Base-by-base conservation (phyloP, 2,888 invertebrate genomes). In the Lydus trimaculatus region DNA sequence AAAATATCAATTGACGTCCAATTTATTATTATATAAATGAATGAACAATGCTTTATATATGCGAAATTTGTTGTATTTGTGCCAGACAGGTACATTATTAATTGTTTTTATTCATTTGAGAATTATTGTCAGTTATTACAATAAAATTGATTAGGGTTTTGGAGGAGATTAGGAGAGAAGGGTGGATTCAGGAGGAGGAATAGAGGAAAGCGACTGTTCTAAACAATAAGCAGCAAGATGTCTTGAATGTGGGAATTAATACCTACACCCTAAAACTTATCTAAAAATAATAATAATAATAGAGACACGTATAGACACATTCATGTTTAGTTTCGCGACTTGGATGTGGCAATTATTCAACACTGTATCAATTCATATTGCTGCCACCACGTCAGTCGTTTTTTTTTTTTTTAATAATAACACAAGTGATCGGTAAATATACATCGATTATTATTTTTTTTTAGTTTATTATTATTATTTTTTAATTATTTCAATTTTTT, bases 331-430 rank as follows among this genome's bases (percentile, higher is more conserved):
- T 78, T 52, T 25, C 74, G 77, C 72, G 72, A 76, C 73, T 70
- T 76, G 74, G 79, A 80, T 76, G 79, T 78, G 78, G 77, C 70
- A 75, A 80, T 52, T 77, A 73, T 76, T 74, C 81, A 81, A 84
- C 82, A 84, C 81, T 82, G 83, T 82, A 82, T 84, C 83, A 83
- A 84, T 85, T 83, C 83, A 83, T 85, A 84, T 85, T 86, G 85
- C 85, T 84, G 84, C 83, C 80, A 81, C 76, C 71, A 66, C 72
- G 73, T 76, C 77, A 77, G 74, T 78, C 75, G 77, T 77, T 73
- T 43, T 36, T 25, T n/a, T n/a, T n/a, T n/a, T n/a, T n/a, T n/a
- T n/a, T n/a, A n/a, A 11, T 25, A 56, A 36, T 56, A 77, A 81
- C 79, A 79, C 78, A 80, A 79, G 78, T 78, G 76, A 78, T 75